Base-by-base conservation (phyloP, 2,797 vertebrate species). In the Sorex maritimensis region DNA sequence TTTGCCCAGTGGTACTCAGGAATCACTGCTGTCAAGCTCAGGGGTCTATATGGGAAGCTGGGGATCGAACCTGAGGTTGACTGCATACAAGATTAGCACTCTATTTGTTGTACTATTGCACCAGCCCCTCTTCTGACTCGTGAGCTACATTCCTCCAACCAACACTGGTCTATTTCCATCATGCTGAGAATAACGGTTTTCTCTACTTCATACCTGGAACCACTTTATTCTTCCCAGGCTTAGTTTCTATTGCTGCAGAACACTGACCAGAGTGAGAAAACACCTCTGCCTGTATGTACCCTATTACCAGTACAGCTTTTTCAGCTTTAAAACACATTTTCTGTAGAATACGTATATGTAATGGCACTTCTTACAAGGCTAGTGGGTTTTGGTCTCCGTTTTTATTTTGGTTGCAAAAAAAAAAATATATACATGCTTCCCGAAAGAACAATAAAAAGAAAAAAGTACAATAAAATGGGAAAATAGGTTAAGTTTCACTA, bases 181-280 rank as follows among this genome's bases (percentile, higher is more conserved):
- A 3, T n/a, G 21, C 19, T 11, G 52, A 86, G 9, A 61, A 12
- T 9, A 52, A 71, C 15, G 21, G 6, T 49, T 73, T 77, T 28
- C 2, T 1, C 0, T 11, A 34, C 65, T 2, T 69, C 23, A 23
- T 38, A 2, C 24, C 58, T 46, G 4, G 1, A 5, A 14, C 41
- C 41, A 28, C 26, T 19, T 38, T n/a, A 23, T 17, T 58, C 11
- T 15, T 61, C n/a, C 0, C 38, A 49, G 7, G 2, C 61, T 75
- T 38, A 38, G 17, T 24, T 46, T 21, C 38, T 9, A 3, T 23
- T 4, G 61, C 34, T 74, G n/a, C 55, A 73, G 79, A 72, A 46
- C 4, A 14, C 82, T n/a, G 46, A 38, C 34, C 26, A 21, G 61
- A n/a, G 44, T n/a, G 5, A 2, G 0, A 34, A 19, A 28, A 44